Percentiles rank a stretch among this genome's conserved stretches.
Conservation (phyloP, 2,797 vertebrate species). For the Spinus olivaceus region DNA sequence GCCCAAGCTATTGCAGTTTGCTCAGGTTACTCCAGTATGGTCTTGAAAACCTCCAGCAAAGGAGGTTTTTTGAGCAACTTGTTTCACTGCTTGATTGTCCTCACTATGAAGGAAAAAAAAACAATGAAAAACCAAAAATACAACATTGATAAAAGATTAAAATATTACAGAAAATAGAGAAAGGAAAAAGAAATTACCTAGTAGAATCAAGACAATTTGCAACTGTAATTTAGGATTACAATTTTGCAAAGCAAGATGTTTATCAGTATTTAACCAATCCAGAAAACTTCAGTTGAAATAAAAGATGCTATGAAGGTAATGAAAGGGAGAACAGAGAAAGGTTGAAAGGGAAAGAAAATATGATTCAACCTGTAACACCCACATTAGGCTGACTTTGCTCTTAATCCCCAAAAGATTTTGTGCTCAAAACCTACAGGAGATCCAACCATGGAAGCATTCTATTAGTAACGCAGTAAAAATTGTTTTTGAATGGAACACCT, state of each 20-base stretch:
- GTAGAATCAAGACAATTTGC: neutral
- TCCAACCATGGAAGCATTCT: neutral
- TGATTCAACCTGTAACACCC: neutral
- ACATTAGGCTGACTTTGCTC: neutral
- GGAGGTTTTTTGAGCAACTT: neutral
- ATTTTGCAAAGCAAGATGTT: neutral
- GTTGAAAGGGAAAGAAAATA: neutral
- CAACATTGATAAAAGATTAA: neutral
- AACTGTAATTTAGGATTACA: neutral
- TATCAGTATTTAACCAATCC: neutral
- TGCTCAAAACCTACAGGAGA: neutral
- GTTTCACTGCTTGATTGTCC: neutral
- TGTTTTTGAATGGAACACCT: neutral
- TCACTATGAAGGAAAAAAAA: rapidly evolving
- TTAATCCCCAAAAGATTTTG: neutral
- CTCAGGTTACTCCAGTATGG: neutral
- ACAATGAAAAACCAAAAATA: too few relatives aligned
- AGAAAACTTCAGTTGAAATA: neutral
- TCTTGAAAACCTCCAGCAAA: neutral
- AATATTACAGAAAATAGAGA: neutral
- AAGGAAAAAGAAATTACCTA: neutral
- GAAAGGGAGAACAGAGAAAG: neutral
- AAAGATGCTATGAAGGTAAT: neutral
- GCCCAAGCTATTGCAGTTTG: neutral
- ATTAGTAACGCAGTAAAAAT: neutral